Evolutionary conservation across 2,797 vertebrate genomes (phyloP), one percentile per base, ranked within the genome.

Genomic region (Melopsittacus undulatus): DNA sequence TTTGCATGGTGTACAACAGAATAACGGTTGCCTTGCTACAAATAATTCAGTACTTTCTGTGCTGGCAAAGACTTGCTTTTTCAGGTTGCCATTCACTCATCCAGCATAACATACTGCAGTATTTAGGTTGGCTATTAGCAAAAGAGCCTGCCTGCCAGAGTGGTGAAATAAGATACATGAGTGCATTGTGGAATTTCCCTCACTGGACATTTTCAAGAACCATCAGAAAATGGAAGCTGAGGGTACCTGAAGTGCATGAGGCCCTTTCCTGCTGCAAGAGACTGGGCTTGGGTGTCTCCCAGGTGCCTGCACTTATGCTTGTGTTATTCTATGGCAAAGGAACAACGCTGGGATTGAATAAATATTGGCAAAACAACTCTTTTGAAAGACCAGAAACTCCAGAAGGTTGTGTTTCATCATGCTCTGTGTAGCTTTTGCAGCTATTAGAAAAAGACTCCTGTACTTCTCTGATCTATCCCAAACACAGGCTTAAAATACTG

Each of bases 401-500:
- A 51, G 32, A 78, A 66, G 12, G 11, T 70, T 90, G 38, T 72
- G 14, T 64, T 92, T 91, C 59, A 26, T 45, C 2, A 2, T 0
- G 2, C 34, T 40, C 6, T 43, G 0, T 19, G 20, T 24, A 66
- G 49, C 42, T 94, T 84, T 79, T 87, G 29, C 43, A 69, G 22
- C 22, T 76, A 22, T 45, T 63, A 69, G 30, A 24, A 84, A 76
- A 87, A 68, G 52, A 24, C 42, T 89, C 23, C 16, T 87, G 64
- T 68, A 57, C 26, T 52, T 38, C 27, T 81, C 51, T 69, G 62
- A 54, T 87, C 48, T 76, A 4, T 84, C 63, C 51, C 30, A 88
- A 96, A 56, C 52, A 32, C 10, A 7, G 43, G 13, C 93, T 92
- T 95, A 94, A 90, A 91, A 90, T 76, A 56, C 62, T 43, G 43